Evolutionary conservation across 1,140 invertebrate genomes (phyloP), one percentile per base, ranked within the genome.

Genomic region (Ctenoplectra terminalis): DNA sequence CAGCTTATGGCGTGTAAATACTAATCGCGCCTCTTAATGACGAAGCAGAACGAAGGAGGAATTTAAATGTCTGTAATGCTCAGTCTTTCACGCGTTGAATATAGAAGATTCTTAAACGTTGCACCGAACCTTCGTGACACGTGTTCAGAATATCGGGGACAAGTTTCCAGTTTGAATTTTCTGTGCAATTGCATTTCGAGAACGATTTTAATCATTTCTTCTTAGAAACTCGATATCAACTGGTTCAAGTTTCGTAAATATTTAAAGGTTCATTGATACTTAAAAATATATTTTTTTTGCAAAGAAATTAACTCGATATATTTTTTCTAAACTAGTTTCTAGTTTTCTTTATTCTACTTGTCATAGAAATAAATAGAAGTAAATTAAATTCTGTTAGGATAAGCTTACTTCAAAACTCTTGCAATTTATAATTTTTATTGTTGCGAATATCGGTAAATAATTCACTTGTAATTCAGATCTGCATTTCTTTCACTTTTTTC

Each of bases 1-100:
- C 46, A 64, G 58, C 58, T 75, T 61, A 75, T 75, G 72, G 43
- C 48, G 72, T 75, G 72, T 52, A 75, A 75, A 75, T 63, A 75
- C 72, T 75, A 75, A 75, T 64, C 43, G 58, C 34, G 40, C 26
- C 60, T 64, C 58, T 64, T 75, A 64, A 75, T 75, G 72, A 64
- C 46, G 15, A 40, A 26, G 54, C 7, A 8, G 46, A 52, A 50
- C 72, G 72, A 64, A 58, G 72, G 31, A 75, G 58, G 43, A 75
- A 75, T 64, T 37, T 63, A 75, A 75, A 75, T 63, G 60, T 52
- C 71, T 46, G 29, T 48, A 61, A 74, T 74, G 56, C 20, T 46
- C 71, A 20, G 54, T 31, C 58, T 48, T 31, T n/a, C 56, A 74
- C 43, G 72, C 58, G 58, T 74, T 61, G 26, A 61, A 74, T 50